Evolutionary conservation across 1,140 invertebrate genomes (phyloP), one percentile per base, ranked within the genome.

Genomic region (Camponotus vicinus): DNA sequence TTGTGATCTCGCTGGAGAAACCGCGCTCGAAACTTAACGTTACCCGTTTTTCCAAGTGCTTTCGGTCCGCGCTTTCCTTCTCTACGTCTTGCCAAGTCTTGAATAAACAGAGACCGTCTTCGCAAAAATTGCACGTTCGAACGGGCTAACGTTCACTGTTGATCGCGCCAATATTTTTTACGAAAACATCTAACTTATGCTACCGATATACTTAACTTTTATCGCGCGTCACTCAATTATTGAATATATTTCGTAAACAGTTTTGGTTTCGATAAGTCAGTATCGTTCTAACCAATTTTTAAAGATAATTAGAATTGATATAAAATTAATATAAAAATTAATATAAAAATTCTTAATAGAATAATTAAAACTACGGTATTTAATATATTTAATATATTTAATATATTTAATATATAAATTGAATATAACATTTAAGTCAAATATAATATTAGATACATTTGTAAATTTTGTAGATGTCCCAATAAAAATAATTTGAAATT

Each of bases 31-130:
- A 27, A 71, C 69, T 83, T 75, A 83, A 83, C 55, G 55, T 75
- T 73, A 37, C 79, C 79, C 40, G 79, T 34, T 45, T 59, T 63
- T 77, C 34, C 34, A 78, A 85, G 45, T 78, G 55, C 73, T 66
- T 78, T 27, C 45, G 27, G 37, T 42, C 37, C 40, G n/a, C 66
- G 3, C 66, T 71, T 61, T 66, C 21, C 37, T 79, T 59, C 37
- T 45, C 42, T 15, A 9, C 45, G 9, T 18, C 15, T 27, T 4
- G 55, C 40, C 15, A 37, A 45, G 40, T 73, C 67, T 27, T 27
- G 66, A 34, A 18, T 67, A 73, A 73, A 82, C 69, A 73, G 32
- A 18, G 49, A 69, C 8, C 27, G 37, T 15, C 21, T 13, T 61
- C 55, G 15, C 55, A 42, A 83, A 27, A 83, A 75, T 49, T 59